Base-by-base conservation (phyloP, 2,888 invertebrate species). In the Caenorhabditis sinica region DNA sequence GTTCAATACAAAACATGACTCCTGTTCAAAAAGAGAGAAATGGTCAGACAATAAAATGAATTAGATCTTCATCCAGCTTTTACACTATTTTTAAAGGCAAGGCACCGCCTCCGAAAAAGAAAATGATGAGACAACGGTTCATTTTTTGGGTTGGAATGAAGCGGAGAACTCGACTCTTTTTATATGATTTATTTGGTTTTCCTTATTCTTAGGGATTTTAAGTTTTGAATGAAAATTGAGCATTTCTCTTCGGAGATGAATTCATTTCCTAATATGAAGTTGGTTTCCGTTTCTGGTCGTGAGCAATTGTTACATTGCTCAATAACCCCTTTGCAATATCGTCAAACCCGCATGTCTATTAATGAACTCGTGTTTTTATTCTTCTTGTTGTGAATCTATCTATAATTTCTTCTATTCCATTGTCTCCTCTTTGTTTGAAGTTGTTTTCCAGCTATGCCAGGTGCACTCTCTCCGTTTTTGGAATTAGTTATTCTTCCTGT, bases 281-380 rank as follows among this genome's bases (percentile, higher is more conserved):
- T 6, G 33, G 33, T 36, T 36, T 40, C 40, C 40, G 40, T 40
- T 40, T 40, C 2, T 2, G 13, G 40, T 13, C 40, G 6, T 13
- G 20, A 53, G 25, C 43, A 65, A 65, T 65, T 45, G 43, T 13
- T 9, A 15, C 45, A 13, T 28, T 40, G 23, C 9, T 15, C 23
- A 6, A 65, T 17, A 45, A 17, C 36, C 45, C 45, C 30, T n/a
- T 30, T 30, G 40, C 43, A 17, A 28, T 65, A 28, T 49, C 28
- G 17, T 45, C 43, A 15, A n/a, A n/a, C n/a, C n/a, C n/a, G n/a
- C n/a, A 25, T 65, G 23, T 43, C 25, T 65, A 45, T 36, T 43
- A 72, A 72, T 72, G 45, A 45, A 45, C 71, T 43, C 17, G 43
- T 72, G 69, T 56, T 69, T 40, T 69, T 56, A 69, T 66, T 45